These are phyloP conservation scores for Malaclemys terrapin DNA, from an alignment of 2,113 vertebrate species.

Conservation along the genomic window DNA sequence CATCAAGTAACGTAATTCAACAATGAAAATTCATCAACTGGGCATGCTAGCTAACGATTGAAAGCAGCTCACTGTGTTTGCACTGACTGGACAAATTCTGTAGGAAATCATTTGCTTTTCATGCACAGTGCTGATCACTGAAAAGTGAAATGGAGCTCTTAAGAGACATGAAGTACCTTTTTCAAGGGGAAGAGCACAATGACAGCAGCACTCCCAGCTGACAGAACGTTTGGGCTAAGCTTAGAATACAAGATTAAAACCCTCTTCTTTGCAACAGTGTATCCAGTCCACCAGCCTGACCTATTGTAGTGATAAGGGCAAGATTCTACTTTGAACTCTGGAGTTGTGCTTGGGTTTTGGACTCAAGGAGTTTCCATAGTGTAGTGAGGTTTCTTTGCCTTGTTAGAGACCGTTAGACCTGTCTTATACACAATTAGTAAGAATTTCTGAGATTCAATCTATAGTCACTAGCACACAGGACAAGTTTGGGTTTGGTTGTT, in stretches of 20 bases:
- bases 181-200: neutral
- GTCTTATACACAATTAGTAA: neutral
- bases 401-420: neutral
- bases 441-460: neutral
- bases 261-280: slow-evolving; percentile 4
- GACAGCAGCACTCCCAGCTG: neutral
- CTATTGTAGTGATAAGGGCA: slow-evolving; percentile 30
- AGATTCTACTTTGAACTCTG: neutral
- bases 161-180: neutral
- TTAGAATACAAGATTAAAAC: neutral
- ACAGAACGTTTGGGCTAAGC: neutral
- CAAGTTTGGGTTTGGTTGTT: neutral
- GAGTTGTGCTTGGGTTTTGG: neutral
- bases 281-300: neutral
- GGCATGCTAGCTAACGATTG: slow-evolving; percentile 10
- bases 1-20: slow-evolving; percentile 46
- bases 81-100: slow-evolving; percentile 10
- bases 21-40: slow-evolving; percentile 31
- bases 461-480: neutral
- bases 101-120: slow-evolving; percentile 9
- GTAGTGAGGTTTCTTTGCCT: neutral
- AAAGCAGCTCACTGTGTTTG: slow-evolving; percentile 34
- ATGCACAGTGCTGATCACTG: neutral
- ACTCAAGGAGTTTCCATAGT: neutral
- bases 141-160: neutral